Conservation (phyloP, 2,113 vertebrate species). For the Anthoscopus minutus region DNA sequence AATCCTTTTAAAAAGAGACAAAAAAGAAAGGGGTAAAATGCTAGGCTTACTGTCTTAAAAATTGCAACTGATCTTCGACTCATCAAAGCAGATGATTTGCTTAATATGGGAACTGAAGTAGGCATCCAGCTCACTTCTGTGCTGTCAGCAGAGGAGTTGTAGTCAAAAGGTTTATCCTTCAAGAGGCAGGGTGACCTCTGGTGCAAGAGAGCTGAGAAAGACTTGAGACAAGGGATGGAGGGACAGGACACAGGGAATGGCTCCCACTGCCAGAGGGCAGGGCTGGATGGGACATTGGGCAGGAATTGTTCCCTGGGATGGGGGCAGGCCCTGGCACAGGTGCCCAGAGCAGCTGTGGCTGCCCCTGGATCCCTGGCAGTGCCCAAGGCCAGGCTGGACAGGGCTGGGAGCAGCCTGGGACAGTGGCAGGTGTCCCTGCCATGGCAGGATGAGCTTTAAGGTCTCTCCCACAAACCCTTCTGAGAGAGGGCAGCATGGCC, state of each 20-base stretch:
- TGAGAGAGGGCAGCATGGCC: background rate
- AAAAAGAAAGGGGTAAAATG: background rate
- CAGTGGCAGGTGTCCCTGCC: background rate
- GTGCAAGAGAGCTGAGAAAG: background rate
- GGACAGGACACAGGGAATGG: background rate
- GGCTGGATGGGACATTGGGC: fast-evolving
- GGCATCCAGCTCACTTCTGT: background rate
- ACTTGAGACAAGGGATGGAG: background rate
- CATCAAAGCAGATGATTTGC: constrained; percentile 1
- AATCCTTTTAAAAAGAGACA: background rate
- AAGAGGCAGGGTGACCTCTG: background rate
- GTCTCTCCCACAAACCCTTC: background rate
- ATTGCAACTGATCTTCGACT: constrained; percentile 17
- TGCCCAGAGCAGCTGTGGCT: background rate
- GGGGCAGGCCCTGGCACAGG: background rate
- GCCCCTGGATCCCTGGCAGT: background rate
- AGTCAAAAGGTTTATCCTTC: background rate
- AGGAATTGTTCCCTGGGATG: background rate
- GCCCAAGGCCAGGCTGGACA: background rate
- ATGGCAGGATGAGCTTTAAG: background rate
- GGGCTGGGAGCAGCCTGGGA: background rate
- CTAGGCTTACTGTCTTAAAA: constrained; percentile 28
- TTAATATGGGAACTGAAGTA: background rate
- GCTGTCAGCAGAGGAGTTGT: background rate
- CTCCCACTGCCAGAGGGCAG: background rate